Evolutionary conservation across 2,113 vertebrate genomes (phyloP), one percentile per base, ranked within the genome.

Genomic region (Brachirus orientalis): DNA sequence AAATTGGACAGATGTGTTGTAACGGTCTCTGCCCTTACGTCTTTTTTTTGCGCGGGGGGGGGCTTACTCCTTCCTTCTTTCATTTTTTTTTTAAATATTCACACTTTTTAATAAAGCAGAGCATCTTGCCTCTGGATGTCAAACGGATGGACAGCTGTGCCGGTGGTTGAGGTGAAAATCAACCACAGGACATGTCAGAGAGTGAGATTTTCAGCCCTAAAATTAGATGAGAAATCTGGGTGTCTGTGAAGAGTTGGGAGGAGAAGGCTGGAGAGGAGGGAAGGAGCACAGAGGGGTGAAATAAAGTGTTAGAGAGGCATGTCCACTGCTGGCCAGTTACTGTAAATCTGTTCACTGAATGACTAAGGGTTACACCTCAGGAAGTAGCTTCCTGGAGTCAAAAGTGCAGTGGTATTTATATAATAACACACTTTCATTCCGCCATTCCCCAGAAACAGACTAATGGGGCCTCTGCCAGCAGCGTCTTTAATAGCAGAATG

Each of bases 401-500:
- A 90, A 90, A 93, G 93, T 91, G 92, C 90, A 93, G 59, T 17
- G 82, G 83, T 93, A 91, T 93, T 94, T 93, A 92, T 91, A 92
- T 88, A 90, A 93, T 91, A 90, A 92, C 90, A 92, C 85, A 59
- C 70, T 86, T 90, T 90, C 86, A 91, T 89, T 90, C 88, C 84
- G 84, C 64, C 85, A 72, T 69, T 67, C 72, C 70, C 69, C 72
- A 35, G 37, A 69, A 82, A 86, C 81, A 80, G 83, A 83, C 83
- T 82, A 79, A 87, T 84, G 78, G 82, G 83, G 79, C 73, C 67
- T 83, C 67, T 80, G 82, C 69, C 84, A 84, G 75, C 82, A 62
- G 65, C 17, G 57, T 71, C 53, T 86, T 78, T 80, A 83, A 82
- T 88, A 74, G 69, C 86, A 85, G 86, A 79, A 83, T 80, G 82